Conservation (phyloP, 2,113 vertebrate genomes). For the Onychorhynchus coronatus region DNA sequence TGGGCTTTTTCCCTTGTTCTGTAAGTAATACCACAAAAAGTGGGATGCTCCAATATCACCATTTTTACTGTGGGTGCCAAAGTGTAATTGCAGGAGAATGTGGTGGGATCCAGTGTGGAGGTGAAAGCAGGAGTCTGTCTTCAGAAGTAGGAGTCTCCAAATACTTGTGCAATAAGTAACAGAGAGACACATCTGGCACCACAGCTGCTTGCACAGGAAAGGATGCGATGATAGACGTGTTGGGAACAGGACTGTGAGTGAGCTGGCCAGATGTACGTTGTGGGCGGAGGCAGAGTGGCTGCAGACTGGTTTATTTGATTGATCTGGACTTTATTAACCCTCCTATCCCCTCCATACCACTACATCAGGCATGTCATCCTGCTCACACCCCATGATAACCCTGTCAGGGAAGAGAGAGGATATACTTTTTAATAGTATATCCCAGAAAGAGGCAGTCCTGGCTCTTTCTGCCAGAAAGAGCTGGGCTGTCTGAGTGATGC, state of each 20-base stretch:
- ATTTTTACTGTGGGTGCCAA: background rate
- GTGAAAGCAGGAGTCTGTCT: background rate
- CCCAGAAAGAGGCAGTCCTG: background rate
- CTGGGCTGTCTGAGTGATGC: background rate
- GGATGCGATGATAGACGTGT: accelerated
- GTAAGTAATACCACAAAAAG: background rate
- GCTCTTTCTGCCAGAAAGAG: accelerated
- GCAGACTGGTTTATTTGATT: background rate
- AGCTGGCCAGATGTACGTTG: accelerated
- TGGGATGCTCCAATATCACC: background rate
- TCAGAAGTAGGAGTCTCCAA: background rate
- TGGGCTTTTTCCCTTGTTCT: background rate
- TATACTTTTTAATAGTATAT: background rate
- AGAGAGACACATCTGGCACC: accelerated
- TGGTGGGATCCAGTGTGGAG: background rate
- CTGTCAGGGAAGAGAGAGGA: background rate
- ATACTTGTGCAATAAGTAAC: too few relatives aligned
- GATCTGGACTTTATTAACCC: background rate
- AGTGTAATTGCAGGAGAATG: background rate
- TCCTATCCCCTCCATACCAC: background rate
- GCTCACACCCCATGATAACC: background rate
- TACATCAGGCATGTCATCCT: background rate
- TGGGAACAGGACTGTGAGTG: background rate
- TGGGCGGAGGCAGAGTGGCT: background rate
- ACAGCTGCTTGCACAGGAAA: background rate